Conservation (phyloP, 2,888 invertebrate genomes). For the Crossocerus cetratus region DNA sequence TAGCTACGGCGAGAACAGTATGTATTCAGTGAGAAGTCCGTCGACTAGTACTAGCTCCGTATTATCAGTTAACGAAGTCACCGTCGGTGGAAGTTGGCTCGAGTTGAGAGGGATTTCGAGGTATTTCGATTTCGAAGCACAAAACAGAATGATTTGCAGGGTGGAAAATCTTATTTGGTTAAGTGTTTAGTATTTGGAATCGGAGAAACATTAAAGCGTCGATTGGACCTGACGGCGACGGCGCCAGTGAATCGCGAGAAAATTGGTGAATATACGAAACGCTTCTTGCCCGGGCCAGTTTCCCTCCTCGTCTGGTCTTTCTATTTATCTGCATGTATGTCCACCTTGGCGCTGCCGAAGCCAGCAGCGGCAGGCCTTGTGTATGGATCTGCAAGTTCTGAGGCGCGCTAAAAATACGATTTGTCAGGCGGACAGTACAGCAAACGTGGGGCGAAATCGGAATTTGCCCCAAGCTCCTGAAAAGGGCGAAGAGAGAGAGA, state of each 20-base stretch:
- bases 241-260: too few relatives aligned
- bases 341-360: neutral
- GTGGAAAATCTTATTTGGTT: too few relatives aligned
- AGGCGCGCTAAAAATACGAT: slow-evolving; percentile 44
- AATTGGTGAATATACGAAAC: slow-evolving; percentile 24
- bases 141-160: too few relatives aligned
- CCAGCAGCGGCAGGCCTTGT: neutral
- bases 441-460: slow-evolving; percentile 50
- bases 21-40: too few relatives aligned
- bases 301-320: neutral
- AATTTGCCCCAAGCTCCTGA: slow-evolving; percentile 26
- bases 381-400: slow-evolving; percentile 20
- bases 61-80: too few relatives aligned
- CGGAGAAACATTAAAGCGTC: neutral
- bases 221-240: too few relatives aligned
- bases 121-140: too few relatives aligned
- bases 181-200: slow-evolving; percentile 3
- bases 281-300: neutral
- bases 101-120: too few relatives aligned
- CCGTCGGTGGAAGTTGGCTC: too few relatives aligned
- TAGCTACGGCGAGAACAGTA: too few relatives aligned
- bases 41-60: too few relatives aligned
- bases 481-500: neutral
- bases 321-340: slow-evolving; percentile 21
- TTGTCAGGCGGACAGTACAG: slow-evolving; percentile 45